phyloP scores from a whole-genome alignment of 2,888 invertebrate genomes.

The Stictocephala bisonia region DNA sequence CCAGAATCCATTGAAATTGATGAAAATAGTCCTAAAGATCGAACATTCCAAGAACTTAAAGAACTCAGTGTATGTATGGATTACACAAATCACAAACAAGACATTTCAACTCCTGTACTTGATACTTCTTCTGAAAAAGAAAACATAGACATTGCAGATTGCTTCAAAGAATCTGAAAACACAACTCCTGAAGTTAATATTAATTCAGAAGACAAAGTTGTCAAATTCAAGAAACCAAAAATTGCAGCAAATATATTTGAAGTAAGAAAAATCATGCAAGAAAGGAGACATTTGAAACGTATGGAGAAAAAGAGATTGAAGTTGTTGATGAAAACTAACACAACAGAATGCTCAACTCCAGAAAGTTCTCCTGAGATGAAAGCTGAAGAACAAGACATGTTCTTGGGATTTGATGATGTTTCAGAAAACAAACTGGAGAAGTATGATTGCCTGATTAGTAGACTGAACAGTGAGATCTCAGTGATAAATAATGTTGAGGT shows the following conservation, averaged over 20 bases:
- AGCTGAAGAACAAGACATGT: constrained; percentile 1
- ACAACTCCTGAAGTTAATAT: background rate
- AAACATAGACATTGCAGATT: constrained; percentile 4
- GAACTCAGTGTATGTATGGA: no score
- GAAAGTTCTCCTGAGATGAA: constrained; percentile 3
- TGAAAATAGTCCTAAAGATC: no score
- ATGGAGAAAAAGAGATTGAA: constrained; percentile 68
- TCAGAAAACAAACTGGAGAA: background rate
- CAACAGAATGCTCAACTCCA: constrained; percentile 3
- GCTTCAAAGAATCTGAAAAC: constrained; percentile 23
- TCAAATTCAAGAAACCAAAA: constrained; percentile 72
- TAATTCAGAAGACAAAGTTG: background rate
- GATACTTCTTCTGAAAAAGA: constrained; percentile 32
- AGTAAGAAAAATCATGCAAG: constrained; percentile 74
- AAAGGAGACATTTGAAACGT: constrained; percentile 73
- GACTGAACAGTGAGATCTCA: background rate
- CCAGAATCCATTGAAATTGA: no score
- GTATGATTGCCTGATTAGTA: constrained; percentile 8
- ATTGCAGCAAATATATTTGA: constrained; percentile 76
- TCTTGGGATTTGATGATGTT: constrained; percentile 4
- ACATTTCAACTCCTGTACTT: background rate
- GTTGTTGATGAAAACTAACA: background rate
- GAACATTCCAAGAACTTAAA: no score
- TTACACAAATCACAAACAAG: no score
- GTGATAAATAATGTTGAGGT: background rate